Base-by-base conservation (phyloP, 2,888 invertebrate genomes). In the Abrostola tripartita region DNA sequence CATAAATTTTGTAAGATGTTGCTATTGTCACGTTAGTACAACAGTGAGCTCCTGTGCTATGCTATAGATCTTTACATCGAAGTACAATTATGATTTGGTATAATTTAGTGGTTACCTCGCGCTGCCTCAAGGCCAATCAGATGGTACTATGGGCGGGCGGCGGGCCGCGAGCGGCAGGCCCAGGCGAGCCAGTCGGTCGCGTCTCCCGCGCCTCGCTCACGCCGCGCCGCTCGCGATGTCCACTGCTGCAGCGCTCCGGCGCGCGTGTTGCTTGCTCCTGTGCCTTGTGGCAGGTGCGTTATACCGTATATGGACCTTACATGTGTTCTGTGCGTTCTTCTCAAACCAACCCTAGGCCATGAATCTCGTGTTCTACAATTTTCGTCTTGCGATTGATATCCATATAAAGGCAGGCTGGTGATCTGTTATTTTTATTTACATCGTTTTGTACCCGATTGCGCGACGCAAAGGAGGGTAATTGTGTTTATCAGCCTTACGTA, bases 111-210 rank as follows among this genome's bases (percentile, higher is more conserved):
- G 86, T 83, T 81, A 86, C 78, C 80, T 82, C 82, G 84, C 82
- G 77, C 76, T 73, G 82, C 76, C 69, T 85, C 88, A 88, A 89
- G 90, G 87, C 84, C 87, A 88, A 86, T 87, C 83, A n/a, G 82
- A 74, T 76, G 81, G 79, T 71, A 68, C 84, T 86, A 88, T 90
- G 89, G 90, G 90, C 90, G 89, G 90, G 89, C 90, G 90, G 89
- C 90, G 90, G 89, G 57, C 62, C 54, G 69, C 52, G 74, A 10
- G 66, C 59, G 66, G 73, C 81, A 50, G 52, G n/a, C 37, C 38
- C 44, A 9, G 76, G 24, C 24, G 24, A 24, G 24, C 24, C 75
- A 77, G 76, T 79, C 83, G 74, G 73, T 78, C 84, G 83, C 71
- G 64, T 67, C 78, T 76, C 74, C 68, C 76, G 76, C 78, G 79